Conservation (phyloP, 1,140 invertebrate genomes). For the Rhizoglyphus robini region DNA sequence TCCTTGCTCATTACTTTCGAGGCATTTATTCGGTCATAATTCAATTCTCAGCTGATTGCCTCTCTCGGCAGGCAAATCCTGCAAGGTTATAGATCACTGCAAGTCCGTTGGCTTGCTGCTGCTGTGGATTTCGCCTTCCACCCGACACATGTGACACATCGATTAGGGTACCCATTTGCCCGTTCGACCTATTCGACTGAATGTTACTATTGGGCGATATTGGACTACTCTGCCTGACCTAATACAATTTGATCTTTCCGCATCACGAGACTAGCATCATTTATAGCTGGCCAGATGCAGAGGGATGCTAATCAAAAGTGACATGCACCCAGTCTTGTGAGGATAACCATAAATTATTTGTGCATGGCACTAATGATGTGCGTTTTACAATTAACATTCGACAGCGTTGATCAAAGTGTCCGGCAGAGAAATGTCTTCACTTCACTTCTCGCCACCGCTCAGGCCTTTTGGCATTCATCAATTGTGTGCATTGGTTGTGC, state of each 20-base stretch:
- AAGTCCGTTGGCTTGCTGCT: not conserved
- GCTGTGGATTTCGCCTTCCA: not conserved
- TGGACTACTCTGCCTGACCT: not conserved
- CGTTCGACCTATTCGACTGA: not conserved
- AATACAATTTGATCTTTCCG: conserved; percentile 14
- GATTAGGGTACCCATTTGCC: not conserved
- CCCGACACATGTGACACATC: not conserved
- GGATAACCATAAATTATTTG: not conserved
- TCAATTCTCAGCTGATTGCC: not conserved
- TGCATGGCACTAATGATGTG: not conserved
- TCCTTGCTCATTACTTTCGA: not conserved
- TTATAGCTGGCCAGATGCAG: not conserved
- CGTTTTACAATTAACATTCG: too few species aligned
- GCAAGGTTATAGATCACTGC: not conserved
- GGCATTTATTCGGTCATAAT: not conserved
- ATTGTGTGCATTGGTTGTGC: too few species aligned
- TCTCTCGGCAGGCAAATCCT: not conserved
- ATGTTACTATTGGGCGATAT: not conserved
- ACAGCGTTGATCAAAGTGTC: too few species aligned
- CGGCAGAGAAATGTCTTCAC: too few species aligned
- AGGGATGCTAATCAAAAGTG: conserved; percentile 8
- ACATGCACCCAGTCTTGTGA: not conserved
- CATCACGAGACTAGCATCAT: not conserved
- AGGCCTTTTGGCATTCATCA: too few species aligned
- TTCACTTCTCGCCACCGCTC: too few species aligned